Evolutionary conservation across 2,888 invertebrate species (phyloP), one percentile per base, ranked within the genome.

Genomic region (Tetheella fluctuosa): DNA sequence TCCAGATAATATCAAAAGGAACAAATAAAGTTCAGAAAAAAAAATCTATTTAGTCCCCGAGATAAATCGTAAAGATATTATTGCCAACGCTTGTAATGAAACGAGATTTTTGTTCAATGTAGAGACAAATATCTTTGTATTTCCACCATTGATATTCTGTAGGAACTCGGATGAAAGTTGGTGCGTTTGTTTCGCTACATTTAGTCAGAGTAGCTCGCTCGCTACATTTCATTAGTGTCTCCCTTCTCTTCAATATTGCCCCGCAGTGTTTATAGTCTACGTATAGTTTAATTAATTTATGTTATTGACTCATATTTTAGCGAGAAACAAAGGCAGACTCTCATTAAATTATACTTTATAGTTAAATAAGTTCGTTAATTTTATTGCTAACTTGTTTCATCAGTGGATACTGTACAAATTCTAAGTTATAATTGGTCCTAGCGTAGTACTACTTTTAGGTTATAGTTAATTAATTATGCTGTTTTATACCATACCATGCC

Each of bases 221-320:
- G 81, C 84, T 84, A 87, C 87, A 89, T 91, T 91, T 91, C 89
- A 91, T 91, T 91, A 91, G 87, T 84, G 83, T 81, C 74, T 67
- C 78, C 77, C 77, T 73, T 76, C 77, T 72, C 78, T 78, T 75
- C 81, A 79, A 84, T 87, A 86, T 85, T 87, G 85, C 84, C 86
- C 80, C 77, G 71, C 75, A 82, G 82, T 85, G 87, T 86, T 85
- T 86, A 85, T 79, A 77, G 76, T 80, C 79, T 80, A 73, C 81
- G 79, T 83, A 83, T 81, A 82, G 81, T 89, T 86, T 85, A 85
- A 88, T 88, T 87, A 88, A 88, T 88, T 86, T 84, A 79, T 77
- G 76, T 81, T 84, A 88, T 84, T 81, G 81, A 81, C 79, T 80
- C 79, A 76, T 76, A 80, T 81, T 76, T 70, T 65, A 65, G 64